Conservation (phyloP, 2,113 vertebrate genomes). For the Saccopteryx leptura region DNA sequence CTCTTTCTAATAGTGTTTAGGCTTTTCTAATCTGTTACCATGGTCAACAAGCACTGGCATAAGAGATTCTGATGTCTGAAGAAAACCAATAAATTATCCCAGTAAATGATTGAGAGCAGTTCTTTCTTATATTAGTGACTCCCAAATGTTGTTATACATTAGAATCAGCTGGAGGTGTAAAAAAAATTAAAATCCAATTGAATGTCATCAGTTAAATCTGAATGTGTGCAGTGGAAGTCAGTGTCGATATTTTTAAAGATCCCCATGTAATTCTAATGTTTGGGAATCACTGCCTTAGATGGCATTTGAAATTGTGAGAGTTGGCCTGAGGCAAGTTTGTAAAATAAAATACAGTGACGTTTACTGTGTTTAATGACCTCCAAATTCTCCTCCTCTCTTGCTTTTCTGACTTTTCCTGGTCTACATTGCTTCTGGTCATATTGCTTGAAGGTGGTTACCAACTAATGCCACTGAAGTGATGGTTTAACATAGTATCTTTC, state of each 20-base stretch:
- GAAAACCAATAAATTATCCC: neutral
- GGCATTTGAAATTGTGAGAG: conserved; percentile 33
- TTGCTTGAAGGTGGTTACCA: neutral
- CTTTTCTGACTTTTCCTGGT: conserved; percentile 51
- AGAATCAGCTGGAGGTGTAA: neutral
- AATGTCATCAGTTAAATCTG: neutral
- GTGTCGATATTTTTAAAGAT: neutral
- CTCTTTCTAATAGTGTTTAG: neutral
- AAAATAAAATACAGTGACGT: conserved; percentile 31
- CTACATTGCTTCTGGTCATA: neutral
- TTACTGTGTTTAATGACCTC: conserved; percentile 44
- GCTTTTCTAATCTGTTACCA: neutral
- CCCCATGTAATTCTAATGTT: neutral
- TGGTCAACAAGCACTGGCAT: neutral
- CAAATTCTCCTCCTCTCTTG: neutral
- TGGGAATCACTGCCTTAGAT: conserved; percentile 1
- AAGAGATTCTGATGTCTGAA: neutral
- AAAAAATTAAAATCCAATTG: neutral
- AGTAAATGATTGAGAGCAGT: neutral
- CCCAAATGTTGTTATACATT: neutral
- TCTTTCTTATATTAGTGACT: neutral
- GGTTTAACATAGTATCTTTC: neutral
- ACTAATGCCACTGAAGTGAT: neutral
- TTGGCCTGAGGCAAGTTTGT: conserved; percentile 1
- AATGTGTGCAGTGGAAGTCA: neutral